Percentiles rank a stretch among this genome's conserved stretches.
Evolutionary conservation across 37 sponge, comb jelly and placozoan species (phyloP).

Genomic region (Halisarca cf. caerulea): DNA sequence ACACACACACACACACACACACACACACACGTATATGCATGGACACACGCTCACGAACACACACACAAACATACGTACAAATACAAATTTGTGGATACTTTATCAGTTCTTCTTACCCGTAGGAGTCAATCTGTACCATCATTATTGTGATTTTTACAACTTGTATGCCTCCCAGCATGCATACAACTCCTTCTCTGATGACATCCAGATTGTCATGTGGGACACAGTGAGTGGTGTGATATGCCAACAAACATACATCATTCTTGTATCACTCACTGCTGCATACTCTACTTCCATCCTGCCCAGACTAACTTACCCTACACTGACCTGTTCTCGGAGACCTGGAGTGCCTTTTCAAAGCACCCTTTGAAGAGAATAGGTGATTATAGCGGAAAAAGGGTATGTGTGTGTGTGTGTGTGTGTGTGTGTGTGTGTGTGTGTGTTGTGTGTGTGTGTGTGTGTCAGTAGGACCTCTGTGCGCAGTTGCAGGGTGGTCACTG

Average conservation of each 20-base stretch:
- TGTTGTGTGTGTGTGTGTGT: too few relatives aligned
- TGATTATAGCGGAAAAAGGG: conserved; percentile 82
- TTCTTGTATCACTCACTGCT: neutral
- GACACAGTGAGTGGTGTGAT: conserved; percentile 74
- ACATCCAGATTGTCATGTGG: conserved; percentile 82
- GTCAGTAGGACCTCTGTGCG: too few relatives aligned
- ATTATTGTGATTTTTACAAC: conserved; percentile 94
- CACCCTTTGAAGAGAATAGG: conserved; percentile 59
- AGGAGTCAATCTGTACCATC: conserved; percentile 92
- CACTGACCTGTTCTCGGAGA: conserved; percentile 66
- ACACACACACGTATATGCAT: conserved; percentile 5
- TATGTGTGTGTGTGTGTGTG: conserved; percentile 26
- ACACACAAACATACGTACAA: neutral
- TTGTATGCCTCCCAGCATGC: conserved; percentile 90
- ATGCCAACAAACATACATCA: neutral
- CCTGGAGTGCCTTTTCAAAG: conserved; percentile 79
- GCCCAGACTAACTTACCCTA: conserved; percentile 12
- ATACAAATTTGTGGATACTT: neutral
- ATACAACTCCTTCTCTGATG: conserved; percentile 84
- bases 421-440: too few relatives aligned
- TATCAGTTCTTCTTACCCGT: conserved; percentile 5
- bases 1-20: too few relatives aligned
- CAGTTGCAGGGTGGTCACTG: too few relatives aligned
- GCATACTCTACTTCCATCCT: neutral
- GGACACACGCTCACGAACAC: too few relatives aligned